phyloP scores from a whole-genome alignment of 2,113 vertebrate genomes.

The Vulpes lagopus region DNA sequence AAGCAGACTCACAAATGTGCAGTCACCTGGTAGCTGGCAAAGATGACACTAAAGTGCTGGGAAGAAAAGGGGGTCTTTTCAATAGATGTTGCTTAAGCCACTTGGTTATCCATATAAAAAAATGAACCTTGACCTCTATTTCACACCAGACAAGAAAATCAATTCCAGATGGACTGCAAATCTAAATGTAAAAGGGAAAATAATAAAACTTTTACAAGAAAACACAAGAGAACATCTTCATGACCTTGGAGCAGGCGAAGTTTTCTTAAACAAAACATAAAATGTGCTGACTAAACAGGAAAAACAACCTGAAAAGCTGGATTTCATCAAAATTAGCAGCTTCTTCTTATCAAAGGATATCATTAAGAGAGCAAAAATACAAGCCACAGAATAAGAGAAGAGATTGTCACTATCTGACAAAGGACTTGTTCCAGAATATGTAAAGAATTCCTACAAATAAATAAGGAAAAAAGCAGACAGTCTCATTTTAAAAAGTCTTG shows the following conservation, averaged over 20 bases:
- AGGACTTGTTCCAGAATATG: background rate
- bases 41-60: background rate
- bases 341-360: background rate
- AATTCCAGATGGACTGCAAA: background rate
- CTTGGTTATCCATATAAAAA: background rate
- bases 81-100: background rate
- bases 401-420: background rate
- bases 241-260: background rate
- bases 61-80: background rate
- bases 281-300: background rate
- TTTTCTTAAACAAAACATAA: constrained; percentile 52
- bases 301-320: background rate
- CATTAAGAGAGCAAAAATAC: background rate
- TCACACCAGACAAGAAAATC: constrained; percentile 49
- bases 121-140: background rate
- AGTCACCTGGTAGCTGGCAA: background rate
- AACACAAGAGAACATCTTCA: background rate
- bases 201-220: constrained; percentile 48
- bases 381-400: background rate
- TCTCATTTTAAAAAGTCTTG: background rate
- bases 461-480: background rate
- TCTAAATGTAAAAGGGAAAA: constrained; percentile 39
- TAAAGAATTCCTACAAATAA: constrained; percentile 22
- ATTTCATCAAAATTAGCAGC: background rate
- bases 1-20: background rate